Evolutionary conservation across 2,888 invertebrate genomes (phyloP).

Genomic region (Mayetiola destructor): DNA sequence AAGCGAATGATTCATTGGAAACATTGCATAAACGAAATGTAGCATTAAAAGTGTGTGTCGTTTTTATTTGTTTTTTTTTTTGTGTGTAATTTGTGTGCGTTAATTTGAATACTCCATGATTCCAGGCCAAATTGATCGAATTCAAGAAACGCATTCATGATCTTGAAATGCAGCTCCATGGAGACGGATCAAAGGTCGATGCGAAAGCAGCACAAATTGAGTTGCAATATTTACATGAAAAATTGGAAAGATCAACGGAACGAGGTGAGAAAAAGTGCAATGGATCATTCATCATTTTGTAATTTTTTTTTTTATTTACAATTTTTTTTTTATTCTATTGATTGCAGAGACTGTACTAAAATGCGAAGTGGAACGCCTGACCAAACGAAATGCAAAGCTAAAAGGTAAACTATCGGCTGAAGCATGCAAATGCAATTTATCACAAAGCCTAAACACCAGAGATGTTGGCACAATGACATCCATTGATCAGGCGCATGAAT

Average conservation of each 20-base stretch:
- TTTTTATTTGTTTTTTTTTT: too few species aligned
- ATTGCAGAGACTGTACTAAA: slow-evolving; percentile 37
- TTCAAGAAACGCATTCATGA: slow-evolving; percentile 35
- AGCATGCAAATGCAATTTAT: not conserved
- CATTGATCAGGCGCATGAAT: not conserved
- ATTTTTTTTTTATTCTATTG: slow-evolving; percentile 23
- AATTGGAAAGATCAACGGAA: slow-evolving; percentile 43
- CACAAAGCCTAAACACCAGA: not conserved
- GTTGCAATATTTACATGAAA: slow-evolving; percentile 41
- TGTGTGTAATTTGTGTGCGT: not conserved
- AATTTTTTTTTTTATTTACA: slow-evolving; percentile 20
- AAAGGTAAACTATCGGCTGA: slow-evolving; percentile 27
- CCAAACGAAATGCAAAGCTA: slow-evolving; percentile 38
- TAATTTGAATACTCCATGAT: slow-evolving; percentile 18
- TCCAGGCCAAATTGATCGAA: slow-evolving; percentile 37
- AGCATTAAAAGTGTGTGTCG: not conserved
- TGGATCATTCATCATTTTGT: slow-evolving; percentile 8
- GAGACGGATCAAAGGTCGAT: slow-evolving; percentile 22
- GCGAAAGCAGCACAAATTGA: slow-evolving; percentile 41
- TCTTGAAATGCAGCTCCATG: slow-evolving; percentile 21
- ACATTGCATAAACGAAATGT: slow-evolving; percentile 5
- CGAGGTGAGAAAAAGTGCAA: too few species aligned
- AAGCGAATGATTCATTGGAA: slow-evolving; percentile 42
- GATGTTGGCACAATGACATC: not conserved
- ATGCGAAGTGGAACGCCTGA: slow-evolving; percentile 37